Base-by-base conservation (phyloP, 30 jellyfish, hydroid and myxozoan species). In the Chironex yamaguchii region DNA sequence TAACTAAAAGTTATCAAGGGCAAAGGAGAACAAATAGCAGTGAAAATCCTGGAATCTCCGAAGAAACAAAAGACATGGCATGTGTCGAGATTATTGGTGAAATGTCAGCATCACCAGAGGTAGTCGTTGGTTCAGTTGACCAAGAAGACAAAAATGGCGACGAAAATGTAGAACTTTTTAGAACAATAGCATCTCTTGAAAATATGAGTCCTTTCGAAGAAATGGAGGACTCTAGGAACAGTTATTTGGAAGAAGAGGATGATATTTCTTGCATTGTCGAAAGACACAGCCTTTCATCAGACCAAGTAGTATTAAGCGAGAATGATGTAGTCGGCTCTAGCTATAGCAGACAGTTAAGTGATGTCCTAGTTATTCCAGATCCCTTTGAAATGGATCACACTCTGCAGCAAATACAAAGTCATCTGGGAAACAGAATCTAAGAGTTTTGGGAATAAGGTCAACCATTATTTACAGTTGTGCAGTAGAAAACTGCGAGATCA, bases 341-440 rank as follows among this genome's bases (percentile, higher is more conserved):
- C 2, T 83, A 36, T 50, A 35, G 32, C 6, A 81, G 98, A 51
- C 99, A 89, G 27, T 79, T 82, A 71, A 94, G 99, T 80, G 99
- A 94, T 27, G 91, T 96, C 26, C 54, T 94, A 36, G 77, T 94
- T 13, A 94, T 94, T 22, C 99, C 99, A 3, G 97, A 94, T 51
- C 99, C 99, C 2, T 94, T 94, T 62, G 97, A 88, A 25, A 42
- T 42, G 58, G 58, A 42, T 17, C 58, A 6, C 17, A 42, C 58
- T 42, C 13, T 42, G 9, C 58, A 42, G 58, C 58, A 42, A 6
- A 9, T 42, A 6, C 58, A 42, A 17, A 42, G 58, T 42, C 58
- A 42, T 9, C 13, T 42, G 17, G 58, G 58, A 42, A 42, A 17
- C 58, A 42, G 58, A 42, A 6, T 42, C 9, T 42, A 42, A 42